Evolutionary conservation across 2,113 vertebrate species (phyloP).

Genomic region (Grammomys surdaster): DNA sequence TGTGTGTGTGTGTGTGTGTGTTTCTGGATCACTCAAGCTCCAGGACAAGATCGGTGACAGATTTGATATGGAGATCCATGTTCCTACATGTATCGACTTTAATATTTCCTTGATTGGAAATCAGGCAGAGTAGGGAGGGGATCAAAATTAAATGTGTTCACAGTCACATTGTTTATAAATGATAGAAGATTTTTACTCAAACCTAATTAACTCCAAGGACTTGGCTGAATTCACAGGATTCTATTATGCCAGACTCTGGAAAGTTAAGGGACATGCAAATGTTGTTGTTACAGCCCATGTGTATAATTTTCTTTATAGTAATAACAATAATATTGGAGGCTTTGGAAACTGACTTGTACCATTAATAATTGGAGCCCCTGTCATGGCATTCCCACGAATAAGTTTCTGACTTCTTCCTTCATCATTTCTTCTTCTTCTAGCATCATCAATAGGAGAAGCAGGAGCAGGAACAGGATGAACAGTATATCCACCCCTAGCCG

Average conservation of each 20-base stretch:
- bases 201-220: background rate
- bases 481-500: too few species aligned
- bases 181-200: background rate
- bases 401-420: too few species aligned
- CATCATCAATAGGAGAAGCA: too few species aligned
- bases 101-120: background rate
- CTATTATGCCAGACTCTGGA: background rate
- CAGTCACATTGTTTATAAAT: background rate
- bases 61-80: background rate
- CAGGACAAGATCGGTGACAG: background rate
- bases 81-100: background rate
- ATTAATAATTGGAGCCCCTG: too few species aligned
- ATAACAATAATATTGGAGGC: too few species aligned
- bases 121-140: background rate
- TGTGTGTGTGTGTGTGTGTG: background rate
- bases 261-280: background rate
- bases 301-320: too few species aligned
- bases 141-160: background rate
- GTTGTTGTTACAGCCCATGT: too few species aligned
- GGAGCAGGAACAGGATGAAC: too few species aligned
- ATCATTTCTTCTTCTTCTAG: too few species aligned
- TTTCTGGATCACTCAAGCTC: background rate
- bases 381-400: too few species aligned
- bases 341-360: too few species aligned
- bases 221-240: background rate